Conservation (phyloP, 1,140 invertebrate genomes). For the Anoplophora glabripennis region DNA sequence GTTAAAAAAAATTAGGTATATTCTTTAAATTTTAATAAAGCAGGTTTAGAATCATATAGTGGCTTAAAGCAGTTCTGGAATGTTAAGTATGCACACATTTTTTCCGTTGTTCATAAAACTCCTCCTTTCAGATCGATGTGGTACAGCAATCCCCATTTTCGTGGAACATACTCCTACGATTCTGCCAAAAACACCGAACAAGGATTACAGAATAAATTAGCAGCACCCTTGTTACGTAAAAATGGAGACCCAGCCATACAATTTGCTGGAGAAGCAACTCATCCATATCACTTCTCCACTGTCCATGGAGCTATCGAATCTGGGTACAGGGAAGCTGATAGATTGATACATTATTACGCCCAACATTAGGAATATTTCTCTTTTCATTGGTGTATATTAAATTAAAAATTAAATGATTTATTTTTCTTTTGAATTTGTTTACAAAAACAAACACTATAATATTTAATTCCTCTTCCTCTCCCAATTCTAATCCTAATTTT, state of each 20-base stretch:
- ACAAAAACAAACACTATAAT: too few relatives aligned
- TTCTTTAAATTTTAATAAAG: too few relatives aligned
- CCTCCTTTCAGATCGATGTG: constrained; percentile 49
- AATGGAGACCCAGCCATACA: constrained; percentile 48
- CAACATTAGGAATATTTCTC: neutral
- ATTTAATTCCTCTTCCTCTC: too few relatives aligned
- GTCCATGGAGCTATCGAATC: constrained; percentile 79
- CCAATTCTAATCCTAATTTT: too few relatives aligned
- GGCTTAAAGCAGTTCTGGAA: too few relatives aligned
- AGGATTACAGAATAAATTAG: constrained; percentile 40
- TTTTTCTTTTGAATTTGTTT: too few relatives aligned
- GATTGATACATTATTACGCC: constrained; percentile 41
- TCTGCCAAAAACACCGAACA: constrained; percentile 35
- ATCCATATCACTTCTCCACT: constrained; percentile 66
- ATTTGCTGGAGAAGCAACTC: constrained; percentile 72
- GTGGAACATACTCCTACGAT: constrained; percentile 52
- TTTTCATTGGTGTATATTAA: too few relatives aligned
- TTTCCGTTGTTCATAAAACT: too few relatives aligned
- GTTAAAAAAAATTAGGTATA: too few relatives aligned
- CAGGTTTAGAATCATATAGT: constrained; percentile 50
- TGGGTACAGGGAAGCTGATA: constrained; percentile 74
- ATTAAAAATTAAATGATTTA: too few relatives aligned
- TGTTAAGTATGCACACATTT: too few relatives aligned
- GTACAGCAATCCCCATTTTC: constrained; percentile 48
- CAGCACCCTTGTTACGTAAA: constrained; percentile 17